Percentiles rank a stretch among this genome's conserved stretches.
Evolutionary conservation across 2,113 vertebrate genomes (phyloP).

Genomic region (Pseudolaguvia tuberculata): DNA sequence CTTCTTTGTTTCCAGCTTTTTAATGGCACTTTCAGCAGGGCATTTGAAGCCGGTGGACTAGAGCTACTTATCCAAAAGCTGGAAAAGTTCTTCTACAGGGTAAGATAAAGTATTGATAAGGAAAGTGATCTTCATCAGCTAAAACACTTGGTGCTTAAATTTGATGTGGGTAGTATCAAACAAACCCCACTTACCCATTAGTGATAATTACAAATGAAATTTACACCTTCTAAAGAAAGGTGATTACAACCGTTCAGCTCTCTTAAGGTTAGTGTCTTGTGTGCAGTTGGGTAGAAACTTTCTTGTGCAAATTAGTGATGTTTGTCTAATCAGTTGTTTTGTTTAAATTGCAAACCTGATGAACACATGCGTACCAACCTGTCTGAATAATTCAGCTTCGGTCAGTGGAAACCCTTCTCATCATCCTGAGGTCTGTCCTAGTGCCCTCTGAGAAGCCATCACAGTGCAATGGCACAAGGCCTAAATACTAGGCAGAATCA

Average conservation of each 20-base stretch:
- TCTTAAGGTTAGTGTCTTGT: background rate
- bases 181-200: background rate
- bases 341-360: constrained; percentile 37
- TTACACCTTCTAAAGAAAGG: background rate
- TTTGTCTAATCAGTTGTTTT: constrained; percentile 23
- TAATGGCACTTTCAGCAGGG: constrained; percentile 86
- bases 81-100: constrained; percentile 98
- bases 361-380: constrained; percentile 37
- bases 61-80: constrained; percentile 86
- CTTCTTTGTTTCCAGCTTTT: constrained; percentile 76
- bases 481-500: constrained; percentile 39
- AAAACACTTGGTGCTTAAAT: background rate
- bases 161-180: constrained; percentile 6
- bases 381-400: constrained; percentile 58
- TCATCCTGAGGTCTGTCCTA: constrained; percentile 51
- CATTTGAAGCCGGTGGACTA: constrained; percentile 87
- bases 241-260: background rate
- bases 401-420: constrained; percentile 57
- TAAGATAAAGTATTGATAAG: constrained; percentile 60
- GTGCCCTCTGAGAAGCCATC: constrained; percentile 40
- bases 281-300: background rate
- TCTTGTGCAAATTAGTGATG: constrained; percentile 1
- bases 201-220: background rate
- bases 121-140: constrained; percentile 26
- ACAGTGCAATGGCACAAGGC: constrained; percentile 50